Evolutionary conservation across 2,113 vertebrate species (phyloP), one percentile per base, ranked within the genome.

Genomic region (Axis porcinus): DNA sequence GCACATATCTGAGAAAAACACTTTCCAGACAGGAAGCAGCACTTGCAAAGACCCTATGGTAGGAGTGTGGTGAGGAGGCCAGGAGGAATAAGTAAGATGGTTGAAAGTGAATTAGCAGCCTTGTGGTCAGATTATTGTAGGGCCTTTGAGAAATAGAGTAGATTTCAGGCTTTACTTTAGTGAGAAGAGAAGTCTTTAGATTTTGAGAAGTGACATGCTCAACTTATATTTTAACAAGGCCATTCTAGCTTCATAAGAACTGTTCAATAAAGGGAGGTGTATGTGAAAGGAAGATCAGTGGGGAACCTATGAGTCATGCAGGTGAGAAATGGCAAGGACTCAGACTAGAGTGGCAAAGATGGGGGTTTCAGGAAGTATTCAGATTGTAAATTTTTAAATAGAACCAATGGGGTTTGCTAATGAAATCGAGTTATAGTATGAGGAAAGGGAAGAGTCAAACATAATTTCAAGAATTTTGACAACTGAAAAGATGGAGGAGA

Each of bases 121-220:
- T 45, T 64, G 36, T 43, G 40, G 1, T 5, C 11, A 78, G 30
- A 25, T 54, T 79, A 30, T 28, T 43, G 16, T 21, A 83, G 17
- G 28, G 2, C 11, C 21, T 54, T 64, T 54, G 1, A 27, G 9
- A 12, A 23, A 45, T 6, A 27, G 4, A 25, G 11, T 1, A 25
- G 27, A 92, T 33, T 86, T 33, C 6, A 14, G 8, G 33, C 27
- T 92, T 81, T n/a, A 36, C 21, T 64, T 13, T 43, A 55, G 19
- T 91, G 28, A 83, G 2, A 92, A 27, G 14, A 70, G 23, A 82
- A 84, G 21, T 83, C n/a, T 55, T 52, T 92, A 64, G 50, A 23
- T 45, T 84, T 91, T 82, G 50, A 95, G 23, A 33, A 36, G 3
- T 43, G n/a, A 25, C 19, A 33, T 60, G 6, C 6, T 85, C 52